phyloP scores from a whole-genome alignment of 1,140 invertebrate species.

The Temnothorax longispinosus region DNA sequence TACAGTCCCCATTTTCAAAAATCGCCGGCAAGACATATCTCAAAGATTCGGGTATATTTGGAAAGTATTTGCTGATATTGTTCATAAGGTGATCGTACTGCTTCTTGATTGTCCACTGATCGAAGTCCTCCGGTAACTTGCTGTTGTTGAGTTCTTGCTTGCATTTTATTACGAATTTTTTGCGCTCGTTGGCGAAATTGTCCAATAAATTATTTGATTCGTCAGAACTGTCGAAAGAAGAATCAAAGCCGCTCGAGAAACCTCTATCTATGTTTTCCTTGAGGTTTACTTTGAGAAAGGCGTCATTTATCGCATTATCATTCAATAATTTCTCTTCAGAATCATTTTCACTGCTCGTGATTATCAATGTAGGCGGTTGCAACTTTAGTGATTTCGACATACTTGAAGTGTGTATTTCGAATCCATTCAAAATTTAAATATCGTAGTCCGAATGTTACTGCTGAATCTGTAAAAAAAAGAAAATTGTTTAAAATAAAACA shows the following conservation, averaged over 20 bases:
- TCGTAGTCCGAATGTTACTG: background rate
- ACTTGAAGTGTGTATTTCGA: background rate
- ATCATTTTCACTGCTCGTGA: background rate
- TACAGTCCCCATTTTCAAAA: slow-evolving; percentile 35
- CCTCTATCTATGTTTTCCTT: background rate
- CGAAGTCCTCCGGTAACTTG: slow-evolving; percentile 8
- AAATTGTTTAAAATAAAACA: background rate
- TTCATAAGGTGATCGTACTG: background rate
- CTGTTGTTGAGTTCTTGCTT: background rate
- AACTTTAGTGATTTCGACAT: background rate
- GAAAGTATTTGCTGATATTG: slow-evolving; percentile 5
- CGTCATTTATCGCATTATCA: background rate
- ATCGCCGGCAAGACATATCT: slow-evolving; percentile 1
- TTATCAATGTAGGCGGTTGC: background rate
- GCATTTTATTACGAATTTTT: background rate
- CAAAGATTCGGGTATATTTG: slow-evolving; percentile 30
- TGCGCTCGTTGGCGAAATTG: background rate
- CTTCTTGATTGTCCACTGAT: background rate
- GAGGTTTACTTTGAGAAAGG: background rate
- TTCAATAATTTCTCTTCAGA: background rate
- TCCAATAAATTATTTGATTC: background rate
- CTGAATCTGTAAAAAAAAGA: background rate
- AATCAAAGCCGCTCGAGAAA: background rate
- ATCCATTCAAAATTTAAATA: background rate
- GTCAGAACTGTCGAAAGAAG: background rate